These are phyloP conservation scores for Enteromius viviparus DNA, from an alignment of 2,797 vertebrate genomes.

Conservation along the genomic window DNA sequence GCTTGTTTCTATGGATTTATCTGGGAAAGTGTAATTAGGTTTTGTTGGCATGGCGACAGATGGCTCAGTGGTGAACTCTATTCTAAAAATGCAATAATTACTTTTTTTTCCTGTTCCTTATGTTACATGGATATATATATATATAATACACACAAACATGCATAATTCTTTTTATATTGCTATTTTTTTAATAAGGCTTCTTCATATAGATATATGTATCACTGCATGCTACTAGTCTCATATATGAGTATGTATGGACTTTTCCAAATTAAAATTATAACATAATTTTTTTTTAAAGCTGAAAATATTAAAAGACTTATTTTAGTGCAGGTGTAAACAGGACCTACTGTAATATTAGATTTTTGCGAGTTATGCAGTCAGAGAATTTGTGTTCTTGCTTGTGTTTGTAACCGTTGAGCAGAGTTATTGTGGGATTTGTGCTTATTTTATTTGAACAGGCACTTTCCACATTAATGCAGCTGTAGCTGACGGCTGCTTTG, in stretches of 20 bases:
- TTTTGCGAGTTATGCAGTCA: not conserved
- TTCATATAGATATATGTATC: too few relatives aligned
- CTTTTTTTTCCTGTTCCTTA: not conserved
- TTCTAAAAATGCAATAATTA: not conserved
- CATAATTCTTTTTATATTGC: too few relatives aligned
- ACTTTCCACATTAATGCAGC: not conserved
- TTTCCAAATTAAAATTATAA: not conserved
- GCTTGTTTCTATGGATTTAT: slow-evolving; percentile 8
- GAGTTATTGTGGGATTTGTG: not conserved
- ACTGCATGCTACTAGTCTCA: not conserved
- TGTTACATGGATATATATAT: not conserved
- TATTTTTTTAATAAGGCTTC: too few relatives aligned
- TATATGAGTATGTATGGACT: not conserved
- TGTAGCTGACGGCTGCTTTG: not conserved
- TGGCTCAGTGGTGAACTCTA: not conserved
- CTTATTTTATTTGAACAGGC: slow-evolving; percentile 17
- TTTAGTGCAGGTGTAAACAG: not conserved
- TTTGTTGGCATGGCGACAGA: slow-evolving; percentile 36
- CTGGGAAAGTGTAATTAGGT: slow-evolving; percentile 15
- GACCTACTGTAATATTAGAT: too few relatives aligned
- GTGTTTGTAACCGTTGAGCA: not conserved
- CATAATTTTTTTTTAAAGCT: not conserved
- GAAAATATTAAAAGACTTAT: not conserved
- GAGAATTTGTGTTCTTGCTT: not conserved
- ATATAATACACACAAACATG: too few relatives aligned